Evolutionary conservation across 2,888 invertebrate species (phyloP).

Genomic region (Netelia inedita): DNA sequence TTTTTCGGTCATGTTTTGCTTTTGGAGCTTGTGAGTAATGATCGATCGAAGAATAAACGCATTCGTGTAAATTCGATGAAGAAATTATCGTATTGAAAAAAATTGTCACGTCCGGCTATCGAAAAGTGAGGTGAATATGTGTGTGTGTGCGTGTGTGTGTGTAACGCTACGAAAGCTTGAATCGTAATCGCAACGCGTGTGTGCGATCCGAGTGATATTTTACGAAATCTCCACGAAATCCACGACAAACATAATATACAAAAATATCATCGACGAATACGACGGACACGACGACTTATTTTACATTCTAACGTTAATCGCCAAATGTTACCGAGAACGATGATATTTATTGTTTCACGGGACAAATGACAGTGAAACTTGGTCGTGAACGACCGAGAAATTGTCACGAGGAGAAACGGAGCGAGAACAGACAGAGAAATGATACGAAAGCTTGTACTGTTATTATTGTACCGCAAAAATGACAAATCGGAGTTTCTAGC

Average conservation of each 20-base stretch:
- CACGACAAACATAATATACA: not conserved
- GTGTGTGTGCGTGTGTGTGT: constrained; percentile 17
- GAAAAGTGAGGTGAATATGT: not conserved
- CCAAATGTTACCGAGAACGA: not conserved
- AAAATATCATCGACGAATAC: not conserved
- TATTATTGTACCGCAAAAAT: constrained; percentile 35
- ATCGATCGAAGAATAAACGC: constrained; percentile 5
- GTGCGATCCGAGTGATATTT: not conserved
- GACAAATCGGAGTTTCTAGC: constrained; percentile 37
- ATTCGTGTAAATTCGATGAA: constrained; percentile 8
- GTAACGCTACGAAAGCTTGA: not conserved
- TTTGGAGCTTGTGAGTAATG: constrained; percentile 39
- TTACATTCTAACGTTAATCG: not conserved
- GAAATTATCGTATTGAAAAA: constrained; percentile 4
- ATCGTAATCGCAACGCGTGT: constrained; percentile 15
- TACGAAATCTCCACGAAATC: not conserved
- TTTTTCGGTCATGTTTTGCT: constrained; percentile 64
- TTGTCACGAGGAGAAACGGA: constrained; percentile 4
- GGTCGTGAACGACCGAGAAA: constrained; percentile 26
- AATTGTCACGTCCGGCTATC: constrained; percentile 18
- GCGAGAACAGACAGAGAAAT: constrained; percentile 12
- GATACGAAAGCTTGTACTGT: constrained; percentile 26
- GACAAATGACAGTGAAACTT: constrained; percentile 61
- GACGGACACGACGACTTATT: not conserved
- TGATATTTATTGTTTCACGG: constrained; percentile 46